Evolutionary conservation across 35 echinoderm and acorn worm species (phyloP).

Genomic region (Lytechinus pictus): DNA sequence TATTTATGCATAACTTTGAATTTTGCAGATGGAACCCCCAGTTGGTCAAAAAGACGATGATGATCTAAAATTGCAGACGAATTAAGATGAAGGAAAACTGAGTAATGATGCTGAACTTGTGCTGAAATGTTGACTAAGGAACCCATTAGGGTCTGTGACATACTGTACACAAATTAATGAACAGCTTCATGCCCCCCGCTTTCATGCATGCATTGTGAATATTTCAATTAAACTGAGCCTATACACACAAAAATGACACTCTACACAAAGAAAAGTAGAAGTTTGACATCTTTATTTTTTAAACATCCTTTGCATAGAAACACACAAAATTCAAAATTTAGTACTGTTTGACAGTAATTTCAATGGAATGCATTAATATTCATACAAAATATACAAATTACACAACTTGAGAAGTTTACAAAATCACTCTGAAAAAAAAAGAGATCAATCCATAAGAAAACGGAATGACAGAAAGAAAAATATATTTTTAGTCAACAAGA

Average conservation of each 20-base stretch:
- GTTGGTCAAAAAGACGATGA: too few relatives aligned
- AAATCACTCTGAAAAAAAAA: neutral
- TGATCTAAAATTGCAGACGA: too few relatives aligned
- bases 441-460: neutral
- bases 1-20: too few relatives aligned
- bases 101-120: too few relatives aligned
- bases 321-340: conserved; percentile 26
- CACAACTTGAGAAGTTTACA: neutral
- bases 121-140: too few relatives aligned
- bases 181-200: too few relatives aligned
- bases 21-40: too few relatives aligned
- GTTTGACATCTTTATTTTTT: neutral
- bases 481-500: neutral
- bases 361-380: conserved; percentile 27
- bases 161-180: too few relatives aligned
- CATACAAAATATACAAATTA: conserved; percentile 27
- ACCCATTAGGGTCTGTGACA: too few relatives aligned
- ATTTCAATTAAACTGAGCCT: too few relatives aligned
- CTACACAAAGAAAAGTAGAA: neutral
- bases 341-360: conserved; percentile 48
- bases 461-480: neutral
- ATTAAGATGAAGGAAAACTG: too few relatives aligned
- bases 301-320: conserved; percentile 22
- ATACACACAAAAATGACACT: neutral
- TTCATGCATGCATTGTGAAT: too few relatives aligned